Base-by-base conservation (phyloP, 2,797 vertebrate genomes). In the Sebastes matsubarae region DNA sequence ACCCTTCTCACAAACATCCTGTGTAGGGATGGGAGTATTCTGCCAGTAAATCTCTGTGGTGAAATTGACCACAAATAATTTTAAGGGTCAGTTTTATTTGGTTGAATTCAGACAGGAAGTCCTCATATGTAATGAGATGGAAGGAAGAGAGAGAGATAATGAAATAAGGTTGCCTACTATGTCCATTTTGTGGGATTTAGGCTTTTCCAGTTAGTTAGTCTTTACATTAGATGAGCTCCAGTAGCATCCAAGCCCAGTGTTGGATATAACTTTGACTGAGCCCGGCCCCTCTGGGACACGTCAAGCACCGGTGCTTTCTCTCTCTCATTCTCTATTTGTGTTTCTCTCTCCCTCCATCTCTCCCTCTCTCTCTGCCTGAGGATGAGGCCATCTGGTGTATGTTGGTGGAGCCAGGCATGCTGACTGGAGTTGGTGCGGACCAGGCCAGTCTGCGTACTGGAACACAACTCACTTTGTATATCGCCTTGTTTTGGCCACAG, bases 341-440 rank as follows among this genome's bases (percentile, higher is more conserved):
- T 25, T 29, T 68, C 59, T 69, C 63, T 84, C 38, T 55, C 46
- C 24, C 24, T 52, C n/a, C 27, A 46, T 34, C 27, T 24, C 65
- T 34, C 57, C 58, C 27, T 72, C 55, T 66, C 70, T 71, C 65
- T 75, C 57, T 76, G 91, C 85, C 86, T 74, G 83, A 89, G 85
- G 86, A 92, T 58, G 64, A 88, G 85, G 86, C 91, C 93, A 93
- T 94, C 92, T 94, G 93, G 87, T 93, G 86, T 79, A 22, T 83
- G 79, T 70, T 92, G 80, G 75, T 87, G 74, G 82, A 91, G 90
- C 92, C 88, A 90, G 91, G 83, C 87, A 66, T 72, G 85, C 85
- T 86, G 85, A 89, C 86, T 90, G 79, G 86, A 91, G 87, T 77
- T 27, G 52, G 76, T 58, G 64, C 8, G 74, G 86, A 81, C 87